Percentiles rank a stretch among this genome's conserved stretches.
These are phyloP conservation scores for Fistularia tabacaria DNA, from an alignment of 2,797 vertebrate species.

Conservation along the genomic window DNA sequence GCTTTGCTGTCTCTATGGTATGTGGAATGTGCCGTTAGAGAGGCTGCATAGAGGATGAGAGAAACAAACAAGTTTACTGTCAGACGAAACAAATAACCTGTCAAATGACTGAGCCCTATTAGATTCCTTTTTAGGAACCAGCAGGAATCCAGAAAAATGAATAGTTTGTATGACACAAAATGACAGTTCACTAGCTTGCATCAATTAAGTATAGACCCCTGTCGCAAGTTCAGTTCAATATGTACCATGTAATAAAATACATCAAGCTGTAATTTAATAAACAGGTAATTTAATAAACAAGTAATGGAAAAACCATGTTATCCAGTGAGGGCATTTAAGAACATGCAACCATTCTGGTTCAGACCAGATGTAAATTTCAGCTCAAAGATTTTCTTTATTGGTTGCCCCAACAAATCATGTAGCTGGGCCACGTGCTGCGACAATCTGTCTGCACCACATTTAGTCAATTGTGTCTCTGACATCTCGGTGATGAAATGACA, in stretches of 20 bases:
- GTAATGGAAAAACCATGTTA: neutral
- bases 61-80: conserved; percentile 65
- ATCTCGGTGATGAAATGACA: conserved; percentile 51
- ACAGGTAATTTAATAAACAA: conserved; percentile 16
- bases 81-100: conserved; percentile 63
- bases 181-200: conserved; percentile 19
- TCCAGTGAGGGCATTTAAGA: neutral
- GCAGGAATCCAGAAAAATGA: conserved; percentile 6
- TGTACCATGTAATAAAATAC: conserved; percentile 32
- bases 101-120: conserved; percentile 50
- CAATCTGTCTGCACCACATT: conserved; percentile 33
- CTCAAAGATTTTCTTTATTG: conserved; percentile 39
- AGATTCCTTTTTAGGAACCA: conserved; percentile 11
- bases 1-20: conserved; percentile 55
- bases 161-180: conserved; percentile 31
- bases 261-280: conserved; percentile 1
- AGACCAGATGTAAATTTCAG: conserved; percentile 15
- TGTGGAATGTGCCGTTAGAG: conserved; percentile 54
- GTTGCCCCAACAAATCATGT: conserved; percentile 33
- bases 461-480: conserved; percentile 43
- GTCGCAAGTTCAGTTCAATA: conserved; percentile 39
- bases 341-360: conserved; percentile 7
- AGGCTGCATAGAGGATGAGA: conserved; percentile 59
- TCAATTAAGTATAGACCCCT: conserved; percentile 28
- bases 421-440: conserved; percentile 23